phyloP scores from a whole-genome alignment of 2,797 vertebrate species.

The Oreochromis grahami region DNA sequence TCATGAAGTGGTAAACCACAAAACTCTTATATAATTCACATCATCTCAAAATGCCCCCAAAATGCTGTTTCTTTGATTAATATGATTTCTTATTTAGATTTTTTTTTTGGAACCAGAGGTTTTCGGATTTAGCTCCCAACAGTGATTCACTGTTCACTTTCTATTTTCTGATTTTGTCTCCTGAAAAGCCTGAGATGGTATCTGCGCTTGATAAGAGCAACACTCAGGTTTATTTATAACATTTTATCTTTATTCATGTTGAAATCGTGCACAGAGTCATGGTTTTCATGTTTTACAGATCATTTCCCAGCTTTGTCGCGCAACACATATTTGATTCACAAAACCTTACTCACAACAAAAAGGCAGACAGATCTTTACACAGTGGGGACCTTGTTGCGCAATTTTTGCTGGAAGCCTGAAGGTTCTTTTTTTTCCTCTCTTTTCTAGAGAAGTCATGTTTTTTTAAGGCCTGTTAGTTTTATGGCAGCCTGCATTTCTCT shows the following conservation, averaged over 20 bases:
- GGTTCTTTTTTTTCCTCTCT: not conserved
- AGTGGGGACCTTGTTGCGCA: not conserved
- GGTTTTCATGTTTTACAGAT: not conserved
- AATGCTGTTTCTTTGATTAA: not conserved
- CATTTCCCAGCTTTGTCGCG: accelerated
- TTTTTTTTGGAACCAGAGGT: not conserved
- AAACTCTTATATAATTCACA: not conserved
- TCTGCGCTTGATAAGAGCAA: not conserved
- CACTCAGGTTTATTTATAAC: not conserved
- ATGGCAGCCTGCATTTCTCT: not conserved
- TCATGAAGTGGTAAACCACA: not conserved
- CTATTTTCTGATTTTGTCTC: not conserved
- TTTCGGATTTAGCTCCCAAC: not conserved
- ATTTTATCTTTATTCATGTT: not conserved
- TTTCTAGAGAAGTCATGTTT: not conserved
- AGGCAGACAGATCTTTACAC: not conserved
- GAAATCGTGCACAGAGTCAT: not conserved
- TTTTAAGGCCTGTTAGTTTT: not conserved
- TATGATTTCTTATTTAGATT: not conserved
- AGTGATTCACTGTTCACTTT: not conserved
- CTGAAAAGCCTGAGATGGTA: not conserved
- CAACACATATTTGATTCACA: not conserved
- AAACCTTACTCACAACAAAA: not conserved
- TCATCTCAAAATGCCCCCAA: not conserved
- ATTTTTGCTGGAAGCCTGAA: not conserved